Evolutionary conservation across 2,888 invertebrate genomes (phyloP), one percentile per base, ranked within the genome.

Genomic region (Apamea anceps): DNA sequence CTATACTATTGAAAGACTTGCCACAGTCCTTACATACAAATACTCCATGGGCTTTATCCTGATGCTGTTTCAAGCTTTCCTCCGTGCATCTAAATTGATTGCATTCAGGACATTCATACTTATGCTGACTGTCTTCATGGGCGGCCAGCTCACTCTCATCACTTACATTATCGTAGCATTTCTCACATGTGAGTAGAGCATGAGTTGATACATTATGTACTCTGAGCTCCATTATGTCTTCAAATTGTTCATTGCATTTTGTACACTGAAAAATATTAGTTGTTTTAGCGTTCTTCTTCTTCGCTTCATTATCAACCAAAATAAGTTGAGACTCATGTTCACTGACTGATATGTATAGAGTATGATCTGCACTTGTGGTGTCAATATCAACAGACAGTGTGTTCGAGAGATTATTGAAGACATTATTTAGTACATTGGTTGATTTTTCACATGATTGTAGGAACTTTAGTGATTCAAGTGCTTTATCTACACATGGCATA

Each of bases 11-110:
- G 65, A 90, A 96, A 10, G 94, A 90, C 80, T 95, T 96, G 0
- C 96, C 96, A 84, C 96, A 96, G 48, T 94, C 93, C 77, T 94
- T 94, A 72, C 96, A 96, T 0, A 95, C 89, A 83, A 93, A 92
- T 1, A 89, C 73, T 18, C 85, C 90, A 78, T 96, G 96, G 1
- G 72, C 65, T 72, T 85, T 91, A 37, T 93, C 89, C 57, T 92
- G 88, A 75, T 96, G 96, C 7, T 91, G 89, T 73, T 88, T 90
- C 1, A 96, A 80, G 28, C 92, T 91, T n/a, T 93, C 91, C 65
- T 93, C 90, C 0, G 93, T 94, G 71, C 91, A 93, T 80, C 91
- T 91, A 25, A 85, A 85, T 18, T 91, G 85, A 51, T 90, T 77
- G 85, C 96, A 96, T 13, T 93, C 89, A 0, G 91, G 77, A 82